These are phyloP conservation scores for Cheilosia soror DNA, from an alignment of 2,888 invertebrate species.

Conservation along the genomic window DNA sequence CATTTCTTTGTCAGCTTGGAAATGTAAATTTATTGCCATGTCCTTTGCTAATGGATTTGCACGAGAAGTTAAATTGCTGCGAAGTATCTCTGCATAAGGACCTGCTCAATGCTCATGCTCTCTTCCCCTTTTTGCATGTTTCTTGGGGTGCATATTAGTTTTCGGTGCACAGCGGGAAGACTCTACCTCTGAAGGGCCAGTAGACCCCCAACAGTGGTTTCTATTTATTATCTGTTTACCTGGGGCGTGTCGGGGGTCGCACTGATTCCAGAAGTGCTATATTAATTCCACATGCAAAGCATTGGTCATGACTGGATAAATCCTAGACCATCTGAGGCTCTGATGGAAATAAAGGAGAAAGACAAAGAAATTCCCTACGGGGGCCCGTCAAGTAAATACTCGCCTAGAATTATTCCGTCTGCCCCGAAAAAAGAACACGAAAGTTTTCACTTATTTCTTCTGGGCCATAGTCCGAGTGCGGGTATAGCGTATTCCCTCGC, in stretches of 20 bases:
- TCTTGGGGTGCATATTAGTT: constrained; percentile 16
- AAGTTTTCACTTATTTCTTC: constrained; percentile 12
- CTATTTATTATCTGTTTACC: constrained; percentile 50
- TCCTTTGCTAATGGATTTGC: constrained; percentile 36
- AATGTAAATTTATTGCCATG: constrained; percentile 46
- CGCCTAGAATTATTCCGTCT: constrained; percentile 27
- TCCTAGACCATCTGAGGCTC: constrained; percentile 22
- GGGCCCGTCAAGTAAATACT: constrained; percentile 23
- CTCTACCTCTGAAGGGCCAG: background rate
- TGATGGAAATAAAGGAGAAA: constrained; percentile 38
- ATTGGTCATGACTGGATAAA: constrained; percentile 24
- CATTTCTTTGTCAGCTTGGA: background rate
- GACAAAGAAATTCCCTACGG: constrained; percentile 43
- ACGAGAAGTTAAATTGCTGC: background rate
- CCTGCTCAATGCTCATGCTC: no score
- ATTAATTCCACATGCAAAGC: constrained; percentile 54
- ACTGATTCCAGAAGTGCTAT: constrained; percentile 51
- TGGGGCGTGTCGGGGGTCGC: background rate
- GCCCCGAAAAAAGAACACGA: background rate
- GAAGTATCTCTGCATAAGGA: background rate
- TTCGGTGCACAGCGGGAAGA: constrained; percentile 36
- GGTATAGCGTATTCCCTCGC: background rate
- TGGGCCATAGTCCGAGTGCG: background rate
- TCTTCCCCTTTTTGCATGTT: no score
- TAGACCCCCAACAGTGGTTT: constrained; percentile 20